phyloP scores from a whole-genome alignment of 2,888 invertebrate genomes.

The Perizoma flavofasciatum region DNA sequence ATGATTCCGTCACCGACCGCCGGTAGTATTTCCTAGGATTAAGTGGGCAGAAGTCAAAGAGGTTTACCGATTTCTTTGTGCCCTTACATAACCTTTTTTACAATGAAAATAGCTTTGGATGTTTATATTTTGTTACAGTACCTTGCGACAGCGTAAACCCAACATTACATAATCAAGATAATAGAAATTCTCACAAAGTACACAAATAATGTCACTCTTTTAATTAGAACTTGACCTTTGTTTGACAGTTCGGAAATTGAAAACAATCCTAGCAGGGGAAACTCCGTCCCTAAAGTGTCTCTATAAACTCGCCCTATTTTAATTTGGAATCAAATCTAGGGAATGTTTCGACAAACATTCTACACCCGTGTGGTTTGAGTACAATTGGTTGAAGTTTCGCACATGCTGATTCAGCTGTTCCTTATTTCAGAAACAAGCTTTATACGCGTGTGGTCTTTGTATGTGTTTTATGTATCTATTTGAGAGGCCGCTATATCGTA shows the following conservation, averaged over 20 bases:
- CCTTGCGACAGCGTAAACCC: conserved; percentile 3
- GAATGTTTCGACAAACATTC: background rate
- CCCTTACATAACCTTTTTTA: conserved; percentile 13
- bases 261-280: conserved; percentile 12
- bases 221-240: conserved; percentile 23
- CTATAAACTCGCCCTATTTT: conserved; percentile 3
- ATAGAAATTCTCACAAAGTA: background rate
- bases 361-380: too few relatives aligned
- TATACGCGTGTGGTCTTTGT: too few relatives aligned
- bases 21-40: conserved; percentile 16
- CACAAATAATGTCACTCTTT: conserved; percentile 7
- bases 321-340: conserved; percentile 20
- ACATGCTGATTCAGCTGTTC: too few relatives aligned
- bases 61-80: conserved; percentile 6
- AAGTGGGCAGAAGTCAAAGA: conserved; percentile 17
- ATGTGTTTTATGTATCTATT: too few relatives aligned
- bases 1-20: background rate
- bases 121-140: conserved; percentile 10
- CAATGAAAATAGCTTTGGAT: conserved; percentile 14
- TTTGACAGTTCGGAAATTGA: conserved; percentile 23
- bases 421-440: too few relatives aligned
- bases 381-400: too few relatives aligned
- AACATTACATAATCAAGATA: background rate
- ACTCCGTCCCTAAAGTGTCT: conserved; percentile 4
- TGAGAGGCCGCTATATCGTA: too few relatives aligned